Evolutionary conservation across 2,113 vertebrate genomes (phyloP), one percentile per base, ranked within the genome.

Genomic region (Strigops habroptila): DNA sequence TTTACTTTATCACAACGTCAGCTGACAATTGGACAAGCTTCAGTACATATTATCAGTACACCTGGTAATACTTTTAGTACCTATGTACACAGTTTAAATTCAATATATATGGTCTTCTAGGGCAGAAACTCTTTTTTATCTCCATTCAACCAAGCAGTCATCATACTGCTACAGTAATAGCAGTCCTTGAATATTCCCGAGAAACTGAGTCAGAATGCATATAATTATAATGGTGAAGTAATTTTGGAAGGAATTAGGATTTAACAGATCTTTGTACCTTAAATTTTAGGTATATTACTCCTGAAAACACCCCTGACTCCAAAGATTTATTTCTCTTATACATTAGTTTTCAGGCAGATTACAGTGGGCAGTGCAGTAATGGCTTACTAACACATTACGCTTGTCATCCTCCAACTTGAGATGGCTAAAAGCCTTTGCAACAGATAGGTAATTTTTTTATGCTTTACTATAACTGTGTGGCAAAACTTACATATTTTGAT

Each of bases 21-120:
- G 49, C n/a, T 91, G 86, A 93, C 73, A 95, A 84, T 35, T 91
- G 88, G 64, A 95, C 53, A 92, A 92, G 70, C 59, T 93, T 93
- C 62, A 88, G 62, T 93, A 95, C 11, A 4, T 35, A 35, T 84
- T 79, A 89, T 78, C 57, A 19, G 57, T 69, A 16, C 85, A 85
- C 67, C 65, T 73, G 90, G 73, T 92, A 86, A 65, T 73, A 82
- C 65, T 49, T 91, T 84, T 19, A 91, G 59, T 89, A 82, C n/a
- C 28, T 76, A 3, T 91, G 48, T 69, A n/a, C 44, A 49, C 43
- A 76, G 70, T 81, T 92, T 79, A 94, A 68, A 86, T 95, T 46
- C 73, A 75, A 4, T 64, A 78, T 60, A 18, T 86, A 67, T 86
- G 52, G 43, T 81, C 52, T 95, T 81, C 37, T 33, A 81, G 82